Percentiles rank a stretch among this genome's conserved stretches.
Evolutionary conservation across 1,140 invertebrate species (phyloP).

Genomic region (Heliconius himera): DNA sequence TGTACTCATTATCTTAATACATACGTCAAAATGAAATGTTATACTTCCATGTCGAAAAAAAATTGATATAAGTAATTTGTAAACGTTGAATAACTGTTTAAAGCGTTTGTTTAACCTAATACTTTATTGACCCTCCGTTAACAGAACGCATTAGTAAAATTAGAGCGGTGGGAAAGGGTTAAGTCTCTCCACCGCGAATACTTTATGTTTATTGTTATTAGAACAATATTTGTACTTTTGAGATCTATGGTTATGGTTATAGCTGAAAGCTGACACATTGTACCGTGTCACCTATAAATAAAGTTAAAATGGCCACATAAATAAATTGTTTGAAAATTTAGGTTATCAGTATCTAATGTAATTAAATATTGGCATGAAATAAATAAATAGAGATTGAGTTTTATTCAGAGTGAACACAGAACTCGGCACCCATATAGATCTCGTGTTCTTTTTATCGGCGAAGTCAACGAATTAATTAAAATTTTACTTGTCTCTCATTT

Average conservation of each 20-base stretch:
- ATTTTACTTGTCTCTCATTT: too few species aligned
- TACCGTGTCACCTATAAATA: neutral
- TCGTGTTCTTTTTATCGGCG: too few species aligned
- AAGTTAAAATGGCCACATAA: neutral
- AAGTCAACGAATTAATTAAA: too few species aligned
- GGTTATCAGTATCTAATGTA: neutral
- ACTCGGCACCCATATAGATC: too few species aligned
- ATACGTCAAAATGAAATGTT: neutral
- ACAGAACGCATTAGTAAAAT: constrained; percentile 77
- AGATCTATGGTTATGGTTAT: constrained; percentile 77
- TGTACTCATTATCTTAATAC: neutral
- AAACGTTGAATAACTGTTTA: constrained; percentile 64
- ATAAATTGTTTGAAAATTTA: neutral
- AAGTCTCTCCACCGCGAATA: constrained; percentile 53
- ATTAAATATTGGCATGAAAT: too few species aligned
- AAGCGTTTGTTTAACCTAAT: constrained; percentile 67
- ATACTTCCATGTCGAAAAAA: neutral
- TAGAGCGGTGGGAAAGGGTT: constrained; percentile 81
- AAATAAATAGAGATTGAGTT: too few species aligned
- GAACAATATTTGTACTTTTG: constrained; percentile 77
- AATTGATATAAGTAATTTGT: constrained; percentile 64
- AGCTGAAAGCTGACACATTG: constrained; percentile 39
- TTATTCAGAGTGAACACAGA: too few species aligned
- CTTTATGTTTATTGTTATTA: constrained; percentile 81
- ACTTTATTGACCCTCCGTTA: constrained; percentile 65